Base-by-base conservation (phyloP, 2,888 invertebrate species). In the Hedya salicella region DNA sequence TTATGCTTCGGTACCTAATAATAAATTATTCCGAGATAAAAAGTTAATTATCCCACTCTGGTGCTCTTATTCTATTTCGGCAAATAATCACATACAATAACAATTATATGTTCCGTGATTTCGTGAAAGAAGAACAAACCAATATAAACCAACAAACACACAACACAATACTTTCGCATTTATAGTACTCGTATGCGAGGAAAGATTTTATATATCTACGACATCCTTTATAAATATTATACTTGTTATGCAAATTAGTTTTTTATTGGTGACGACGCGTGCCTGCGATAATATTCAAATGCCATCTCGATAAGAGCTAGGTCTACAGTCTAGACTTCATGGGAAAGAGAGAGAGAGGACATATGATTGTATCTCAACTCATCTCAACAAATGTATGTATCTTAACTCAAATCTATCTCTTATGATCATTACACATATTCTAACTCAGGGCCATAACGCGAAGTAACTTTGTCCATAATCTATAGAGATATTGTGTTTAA, bases 161-260 rank as follows among this genome's bases (percentile, higher is more conserved):
- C n/a, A n/a, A n/a, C n/a, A n/a, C n/a, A n/a, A n/a, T n/a, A n/a
- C n/a, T n/a, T n/a, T n/a, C n/a, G n/a, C n/a, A n/a, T n/a, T 1
- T 11, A 9, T 11, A 36, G 11, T 9, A 36, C 9, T 6, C 36
- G 25, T 11, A 11, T 36, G 8, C 25, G 2, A 3, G 9, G 36
- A 36, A 9, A 36, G 2, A 36, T 9, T 2, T 36, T 9, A 2
- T 9, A 48, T 48, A n/a, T 19, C n/a, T 21, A 19, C 21, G 48
- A 48, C 48, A 19, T 48, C 48, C 13, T 48, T 48, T 48, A 21
- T n/a, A 19, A 48, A 21, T 5, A 21, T n/a, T 48, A 46, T 17
- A 60, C 52, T 52, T 52, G 52, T 61, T 44, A 61, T 61, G 61
- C 42, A 52, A 61, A 61, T 46, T 46, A 19, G 19, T 21, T 48